A percentile compares a stretch with the other conserved stretches of the same genome.
Evolutionary conservation across 2,888 invertebrate genomes (phyloP).

Genomic region (Acrobasis repandana): DNA sequence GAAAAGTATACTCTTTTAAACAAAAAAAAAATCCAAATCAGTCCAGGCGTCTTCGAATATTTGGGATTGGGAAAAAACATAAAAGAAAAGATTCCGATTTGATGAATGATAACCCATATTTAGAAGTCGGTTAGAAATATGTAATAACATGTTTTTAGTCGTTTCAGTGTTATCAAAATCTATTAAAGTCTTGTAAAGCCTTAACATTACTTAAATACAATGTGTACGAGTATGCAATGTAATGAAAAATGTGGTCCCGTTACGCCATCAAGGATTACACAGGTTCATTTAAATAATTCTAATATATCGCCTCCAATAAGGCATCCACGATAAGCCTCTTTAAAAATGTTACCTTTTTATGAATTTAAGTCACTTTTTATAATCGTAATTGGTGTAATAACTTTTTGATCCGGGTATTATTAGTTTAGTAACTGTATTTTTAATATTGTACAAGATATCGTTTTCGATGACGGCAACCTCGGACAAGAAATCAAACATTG

Average conservation of each 20-base stretch:
- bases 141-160: no score
- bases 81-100: no score
- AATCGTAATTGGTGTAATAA: conserved; percentile 11
- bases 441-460: background rate
- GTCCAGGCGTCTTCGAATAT: no score
- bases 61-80: no score
- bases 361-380: conserved; percentile 19
- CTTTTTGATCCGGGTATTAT: conserved; percentile 4
- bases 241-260: conserved; percentile 2
- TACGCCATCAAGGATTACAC: conserved; percentile 14
- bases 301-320: conserved; percentile 6
- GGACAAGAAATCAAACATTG: no score
- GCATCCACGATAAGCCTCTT: background rate
- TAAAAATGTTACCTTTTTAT: conserved; percentile 18
- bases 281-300: conserved; percentile 19
- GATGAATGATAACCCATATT: no score
- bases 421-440: background rate
- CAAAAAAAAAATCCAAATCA: no score
- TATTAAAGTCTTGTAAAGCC: background rate
- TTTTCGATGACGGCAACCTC: no score
- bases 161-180: no score
- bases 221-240: no score
- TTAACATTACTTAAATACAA: background rate
- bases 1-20: no score
- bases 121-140: no score